A percentile compares a stretch with the other conserved stretches of the same genome.
phyloP scores from a whole-genome alignment of 92 coral and sea anemone species.

The Palythoa caribaeorum region DNA sequence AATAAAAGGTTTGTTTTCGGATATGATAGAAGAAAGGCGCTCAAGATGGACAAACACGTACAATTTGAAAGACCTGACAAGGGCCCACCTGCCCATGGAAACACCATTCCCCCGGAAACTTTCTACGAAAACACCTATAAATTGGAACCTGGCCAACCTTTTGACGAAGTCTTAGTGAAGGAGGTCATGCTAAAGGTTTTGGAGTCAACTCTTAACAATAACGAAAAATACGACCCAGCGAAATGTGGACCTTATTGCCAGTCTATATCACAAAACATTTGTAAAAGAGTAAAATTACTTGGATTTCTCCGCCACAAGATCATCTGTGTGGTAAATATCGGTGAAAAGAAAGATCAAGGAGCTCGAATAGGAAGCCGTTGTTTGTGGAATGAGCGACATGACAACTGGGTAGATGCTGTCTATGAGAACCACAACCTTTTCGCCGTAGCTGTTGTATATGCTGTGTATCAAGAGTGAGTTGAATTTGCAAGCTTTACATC shows the following conservation, averaged over 20 bases:
- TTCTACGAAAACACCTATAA: slow-evolving; percentile 84
- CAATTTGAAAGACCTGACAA: no score
- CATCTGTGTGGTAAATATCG: slow-evolving; percentile 78
- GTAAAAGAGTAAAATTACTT: slow-evolving; percentile 79
- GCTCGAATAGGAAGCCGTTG: slow-evolving; percentile 85
- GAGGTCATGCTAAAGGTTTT: slow-evolving; percentile 86
- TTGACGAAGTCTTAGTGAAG: slow-evolving; percentile 80
- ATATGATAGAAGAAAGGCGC: no score
- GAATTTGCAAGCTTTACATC: not conserved
- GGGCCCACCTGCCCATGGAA: no score
- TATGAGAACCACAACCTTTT: slow-evolving; percentile 18
- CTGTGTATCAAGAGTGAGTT: slow-evolving; percentile 74
- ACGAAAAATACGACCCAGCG: slow-evolving; percentile 72
- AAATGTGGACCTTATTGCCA: slow-evolving; percentile 76
- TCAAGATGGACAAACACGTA: no score
- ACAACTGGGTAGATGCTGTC: slow-evolving; percentile 86
- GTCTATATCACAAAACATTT: slow-evolving; percentile 82
- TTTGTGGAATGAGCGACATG: slow-evolving; percentile 87
- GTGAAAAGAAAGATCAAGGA: slow-evolving; percentile 83
- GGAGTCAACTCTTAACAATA: slow-evolving; percentile 73
- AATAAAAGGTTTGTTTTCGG: no score
- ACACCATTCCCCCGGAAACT: not conserved
- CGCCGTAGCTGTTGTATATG: slow-evolving; percentile 67
- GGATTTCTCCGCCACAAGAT: slow-evolving; percentile 80
- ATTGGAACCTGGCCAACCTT: slow-evolving; percentile 91